Percentiles rank a stretch among this genome's conserved stretches.
phyloP scores from a whole-genome alignment of 1,140 invertebrate species.

The Dreissena polymorpha region DNA sequence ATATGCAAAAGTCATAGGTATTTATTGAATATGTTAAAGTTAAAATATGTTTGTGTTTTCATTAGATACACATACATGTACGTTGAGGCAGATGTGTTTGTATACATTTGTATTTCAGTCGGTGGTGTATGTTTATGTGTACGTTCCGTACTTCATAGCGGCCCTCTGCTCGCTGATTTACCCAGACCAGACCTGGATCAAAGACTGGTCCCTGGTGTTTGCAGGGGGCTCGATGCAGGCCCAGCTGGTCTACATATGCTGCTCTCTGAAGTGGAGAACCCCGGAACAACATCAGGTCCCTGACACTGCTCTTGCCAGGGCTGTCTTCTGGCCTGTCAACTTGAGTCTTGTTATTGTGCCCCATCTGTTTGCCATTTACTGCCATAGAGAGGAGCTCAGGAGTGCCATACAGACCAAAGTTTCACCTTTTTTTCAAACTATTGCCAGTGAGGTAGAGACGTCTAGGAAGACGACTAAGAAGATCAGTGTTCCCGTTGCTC shows the following conservation, averaged over 20 bases:
- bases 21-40: no score
- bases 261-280: constrained; percentile 45
- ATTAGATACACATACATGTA: no score
- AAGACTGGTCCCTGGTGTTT: constrained; percentile 47
- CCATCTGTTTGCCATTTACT: constrained; percentile 49
- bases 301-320: constrained; percentile 22
- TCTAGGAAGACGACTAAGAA: neutral
- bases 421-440: neutral
- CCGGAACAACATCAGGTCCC: constrained; percentile 11
- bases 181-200: constrained; percentile 40
- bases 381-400: constrained; percentile 36
- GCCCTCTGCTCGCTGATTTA: constrained; percentile 34
- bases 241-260: constrained; percentile 40
- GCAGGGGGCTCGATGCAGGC: constrained; percentile 47
- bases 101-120: constrained; percentile 36
- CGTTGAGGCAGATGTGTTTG: no score
- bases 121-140: constrained; percentile 47
- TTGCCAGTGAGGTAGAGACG: neutral
- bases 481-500: neutral
- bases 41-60: no score
- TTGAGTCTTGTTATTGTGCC: constrained; percentile 47
- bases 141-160: constrained; percentile 41
- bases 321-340: constrained; percentile 48
- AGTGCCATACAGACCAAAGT: neutral
- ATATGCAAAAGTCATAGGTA: no score